phyloP scores from a whole-genome alignment of 2,113 vertebrate genomes.

The Hepsetus odoe region DNA sequence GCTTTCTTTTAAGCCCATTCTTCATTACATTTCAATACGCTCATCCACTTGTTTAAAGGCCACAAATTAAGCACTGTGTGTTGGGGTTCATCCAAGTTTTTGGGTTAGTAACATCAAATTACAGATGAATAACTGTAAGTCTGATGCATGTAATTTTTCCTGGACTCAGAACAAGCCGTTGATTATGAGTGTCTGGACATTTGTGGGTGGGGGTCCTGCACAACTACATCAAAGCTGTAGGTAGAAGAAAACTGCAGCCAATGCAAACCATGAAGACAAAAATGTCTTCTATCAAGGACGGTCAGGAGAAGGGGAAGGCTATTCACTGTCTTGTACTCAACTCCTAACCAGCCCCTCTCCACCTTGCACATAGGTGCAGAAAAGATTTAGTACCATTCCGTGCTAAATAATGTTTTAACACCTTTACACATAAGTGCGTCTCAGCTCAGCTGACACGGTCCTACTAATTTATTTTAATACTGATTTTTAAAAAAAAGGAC shows the following conservation, averaged over 20 bases:
- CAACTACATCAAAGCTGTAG: not conserved
- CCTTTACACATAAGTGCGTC: conserved; percentile 11
- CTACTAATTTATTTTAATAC: conserved; percentile 10
- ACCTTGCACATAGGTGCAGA: conserved; percentile 64
- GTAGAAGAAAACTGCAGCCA: not conserved
- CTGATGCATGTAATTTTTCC: not conserved
- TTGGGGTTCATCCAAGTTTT: not conserved
- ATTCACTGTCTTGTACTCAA: conserved; percentile 54
- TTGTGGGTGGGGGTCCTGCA: not conserved
- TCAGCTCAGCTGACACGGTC: conserved; percentile 5
- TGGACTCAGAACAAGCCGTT: too few species aligned
- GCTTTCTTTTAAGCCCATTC: not conserved
- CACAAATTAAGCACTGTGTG: conserved; percentile 12
- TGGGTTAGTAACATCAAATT: not conserved
- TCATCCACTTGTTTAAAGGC: not conserved
- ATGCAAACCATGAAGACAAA: not conserved
- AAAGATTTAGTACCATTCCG: conserved; percentile 65
- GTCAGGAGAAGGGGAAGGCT: not conserved
- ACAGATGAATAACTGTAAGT: not conserved
- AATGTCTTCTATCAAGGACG: not conserved
- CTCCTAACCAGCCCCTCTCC: conserved; percentile 8
- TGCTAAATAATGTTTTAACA: conserved; percentile 38
- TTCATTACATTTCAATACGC: not conserved
- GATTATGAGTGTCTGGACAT: not conserved
- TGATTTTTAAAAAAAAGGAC: not conserved